Evolutionary conservation across 2,888 invertebrate species (phyloP), one percentile per base, ranked within the genome.

Genomic region (Phortica okadai): DNA sequence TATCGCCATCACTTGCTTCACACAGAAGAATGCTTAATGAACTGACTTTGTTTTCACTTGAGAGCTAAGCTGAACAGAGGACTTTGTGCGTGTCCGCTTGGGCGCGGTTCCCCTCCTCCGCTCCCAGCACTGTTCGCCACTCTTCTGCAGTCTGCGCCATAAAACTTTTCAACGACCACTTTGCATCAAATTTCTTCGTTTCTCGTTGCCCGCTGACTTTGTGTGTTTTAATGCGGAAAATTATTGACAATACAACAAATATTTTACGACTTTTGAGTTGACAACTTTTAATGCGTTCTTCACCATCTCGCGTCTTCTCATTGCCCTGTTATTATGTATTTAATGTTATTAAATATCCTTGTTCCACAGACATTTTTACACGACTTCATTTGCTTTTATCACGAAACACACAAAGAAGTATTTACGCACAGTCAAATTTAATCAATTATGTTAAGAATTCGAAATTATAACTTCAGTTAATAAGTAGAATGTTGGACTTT

Each of bases 171-270:
- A 50, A 50, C 75, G 50, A 74, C 76, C 82, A 82, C 77, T 78
- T 78, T 76, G 78, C 73, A 74, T 64, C 56, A 56, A 58, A 45
- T 16, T 58, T 64, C 44, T 67, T 77, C 66, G 64, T 45, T 44
- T 21, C 81, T 79, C 81, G 75, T 74, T 78, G 73, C 66, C 79
- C 81, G 81, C 82, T 84, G 84, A 89, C 84, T 85, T 87, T 88
- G 84, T 89, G 84, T 83, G 80, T 82, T 80, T 85, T 86, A 89
- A 89, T 86, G 84, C 81, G 78, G 76, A 81, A 85, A 87, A 84
- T 89, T 86, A 89, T 89, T 83, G 84, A 78, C 86, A 86, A 89
- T 89, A 89, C 86, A 89, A 89, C 89, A 78, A 85, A 81, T 82
- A 83, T 88, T 89, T 89, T 89, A 89, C 78, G 89, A 82, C 82